Conservation (phyloP, 2,797 vertebrate genomes). For the Onychomys leucogaster region DNA sequence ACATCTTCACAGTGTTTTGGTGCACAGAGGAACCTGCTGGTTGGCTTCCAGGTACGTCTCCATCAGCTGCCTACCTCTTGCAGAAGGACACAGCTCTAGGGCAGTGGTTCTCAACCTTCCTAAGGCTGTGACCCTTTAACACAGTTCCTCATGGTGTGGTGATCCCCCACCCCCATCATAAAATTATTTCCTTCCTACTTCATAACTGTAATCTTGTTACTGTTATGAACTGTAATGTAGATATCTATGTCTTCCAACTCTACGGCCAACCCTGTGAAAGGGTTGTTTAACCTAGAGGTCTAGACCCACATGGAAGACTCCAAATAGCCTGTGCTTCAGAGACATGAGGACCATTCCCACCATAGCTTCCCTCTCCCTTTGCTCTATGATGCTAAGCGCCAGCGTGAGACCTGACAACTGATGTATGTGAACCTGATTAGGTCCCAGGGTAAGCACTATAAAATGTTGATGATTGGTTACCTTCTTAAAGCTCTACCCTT, state of each 20-base stretch:
- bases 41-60: background rate
- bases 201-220: background rate
- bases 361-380: background rate
- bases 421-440: slow-evolving; percentile 12
- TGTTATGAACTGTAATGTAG: background rate
- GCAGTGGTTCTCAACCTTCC: background rate
- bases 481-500: slow-evolving; percentile 18
- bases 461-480: slow-evolving; percentile 58
- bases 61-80: background rate
- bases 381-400: slow-evolving; percentile 25
- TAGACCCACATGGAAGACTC: background rate
- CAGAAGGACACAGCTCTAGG: background rate
- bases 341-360: background rate
- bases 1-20: background rate
- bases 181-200: background rate
- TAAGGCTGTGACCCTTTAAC: background rate
- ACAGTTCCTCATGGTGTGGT: background rate
- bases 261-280: background rate
- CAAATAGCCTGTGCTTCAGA: background rate
- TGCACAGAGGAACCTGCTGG: background rate
- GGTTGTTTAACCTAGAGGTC: background rate
- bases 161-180: background rate
- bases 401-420: background rate
- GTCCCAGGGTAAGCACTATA: slow-evolving; percentile 4
- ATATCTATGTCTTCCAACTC: background rate